Base-by-base conservation (phyloP, 2,797 vertebrate genomes). In the Xenops minutus region DNA sequence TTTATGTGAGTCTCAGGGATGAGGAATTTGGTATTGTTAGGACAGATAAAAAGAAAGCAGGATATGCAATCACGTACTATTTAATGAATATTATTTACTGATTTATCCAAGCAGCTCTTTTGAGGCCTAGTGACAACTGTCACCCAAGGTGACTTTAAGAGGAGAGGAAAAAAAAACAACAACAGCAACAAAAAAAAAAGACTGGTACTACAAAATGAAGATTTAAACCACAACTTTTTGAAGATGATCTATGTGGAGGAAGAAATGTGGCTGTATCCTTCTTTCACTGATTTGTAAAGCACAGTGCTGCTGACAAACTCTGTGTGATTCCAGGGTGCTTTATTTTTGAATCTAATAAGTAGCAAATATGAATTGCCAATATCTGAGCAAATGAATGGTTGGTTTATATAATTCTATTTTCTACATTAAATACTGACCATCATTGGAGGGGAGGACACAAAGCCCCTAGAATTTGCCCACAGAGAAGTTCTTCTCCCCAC, bases 21-120 rank as follows among this genome's bases (percentile, higher is more conserved):
- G 88, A 95, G 67, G 93, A 94, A 92, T 96, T 92, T 66, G 72
- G 83, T 95, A 89, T 95, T 96, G 96, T 95, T 94, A 80, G 75
- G 87, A 91, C 0, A 1, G 74, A 90, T 93, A 90, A 93, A 96
- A 87, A 94, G 92, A 85, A 76, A 93, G 68, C 5, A 2, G 67
- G 79, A 67, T 93, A 90, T 92, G 80, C 78, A 88, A 88, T 59
- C 77, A 93, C 2, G 1, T 77, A 61, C 77, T 92, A 87, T 85
- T 88, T 88, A 61, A 85, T 96, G 77, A 96, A 83, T 96, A 87
- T 90, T 93, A 83, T 93, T 95, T 95, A 85, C 85, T 0, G 1
- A 74, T 94, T 95, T 94, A 92, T 90, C 63, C 56, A 85, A 71
- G 64, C 1, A 0, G 29, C 29, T 71, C 56, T 93, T 96, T 58